phyloP scores from a whole-genome alignment of 2,888 invertebrate genomes.

The Leucophora obtusa region DNA sequence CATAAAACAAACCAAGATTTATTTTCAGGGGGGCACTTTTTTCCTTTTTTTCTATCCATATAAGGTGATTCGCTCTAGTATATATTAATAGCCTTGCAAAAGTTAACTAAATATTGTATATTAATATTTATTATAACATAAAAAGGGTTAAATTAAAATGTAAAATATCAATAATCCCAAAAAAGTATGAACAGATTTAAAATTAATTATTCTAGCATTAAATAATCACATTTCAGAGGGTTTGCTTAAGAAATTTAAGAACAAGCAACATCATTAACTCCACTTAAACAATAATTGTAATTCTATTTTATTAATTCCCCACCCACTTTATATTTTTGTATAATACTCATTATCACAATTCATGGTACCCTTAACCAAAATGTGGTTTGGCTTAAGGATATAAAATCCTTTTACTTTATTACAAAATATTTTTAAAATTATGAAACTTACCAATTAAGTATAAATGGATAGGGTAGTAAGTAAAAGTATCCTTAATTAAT shows the following conservation, averaged over 20 bases:
- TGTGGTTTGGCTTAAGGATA: conserved; percentile 20
- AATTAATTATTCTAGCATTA: no score
- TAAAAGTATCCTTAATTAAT: conserved; percentile 58
- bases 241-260: not conserved
- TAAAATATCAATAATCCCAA: no score
- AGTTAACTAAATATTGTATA: no score
- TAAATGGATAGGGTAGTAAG: conserved; percentile 9
- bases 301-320: not conserved
- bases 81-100: no score
- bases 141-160: no score
- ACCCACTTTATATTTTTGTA: not conserved
- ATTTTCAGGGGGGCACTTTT: no score
- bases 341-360: not conserved
- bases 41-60: no score
- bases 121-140: no score
- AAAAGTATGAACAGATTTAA: no score
- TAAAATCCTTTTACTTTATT: not conserved
- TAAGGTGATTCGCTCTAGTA: no score
- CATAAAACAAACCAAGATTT: no score
- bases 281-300: conserved; percentile 1
- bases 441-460: conserved; percentile 53
- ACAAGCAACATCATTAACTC: not conserved
- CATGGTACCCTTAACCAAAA: conserved; percentile 19
- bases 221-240: no score
- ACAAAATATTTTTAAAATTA: not conserved